Evolutionary conservation across 2,888 invertebrate species (phyloP), one percentile per base, ranked within the genome.

Genomic region (Ptycholaimellus sp.): DNA sequence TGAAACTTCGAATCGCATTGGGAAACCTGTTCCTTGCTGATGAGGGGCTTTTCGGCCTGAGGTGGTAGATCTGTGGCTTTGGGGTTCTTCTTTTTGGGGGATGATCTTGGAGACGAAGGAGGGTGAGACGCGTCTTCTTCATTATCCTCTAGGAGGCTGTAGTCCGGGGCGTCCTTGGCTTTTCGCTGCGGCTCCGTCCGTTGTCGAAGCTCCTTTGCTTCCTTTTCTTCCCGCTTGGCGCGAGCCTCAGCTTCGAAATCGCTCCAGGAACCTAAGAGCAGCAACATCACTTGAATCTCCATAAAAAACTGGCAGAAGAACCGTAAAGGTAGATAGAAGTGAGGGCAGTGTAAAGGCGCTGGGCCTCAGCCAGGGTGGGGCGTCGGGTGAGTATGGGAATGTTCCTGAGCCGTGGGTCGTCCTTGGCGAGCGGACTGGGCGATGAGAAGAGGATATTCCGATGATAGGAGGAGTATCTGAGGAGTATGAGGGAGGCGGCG

Each of bases 311-410:
- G 22, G 18, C 67, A 23, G 25, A 23, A 39, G n/a, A 36, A 45
- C 41, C 42, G 29, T 36, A 42, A 33, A 30, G 37, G 30, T 42
- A 40, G 5, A 51, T 30, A 9, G 44, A 37, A 9, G 73, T 67
- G 6, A 81, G 61, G 32, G 73, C 63, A 35, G 69, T 68, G 46
- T 76, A 73, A 1, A 77, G 73, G 42, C 79, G 63, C 53, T 72
- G 68, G 1, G 78, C 70, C 63, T 82, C 81, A 36, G 70, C 73
- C 49, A 72, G 75, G 1, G 77, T 77, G 0, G 82, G 76, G 46
- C 78, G 68, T 46, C 73, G 65, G 0, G 81, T 80, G 0, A 75
- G 72, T 60, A 82, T 79, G 0, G 82, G 81, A 44, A 82, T 67
- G 17, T 68, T 69, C 45, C 74, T 60, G 7, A 77, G 57, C 40